A percentile compares a stretch with the other conserved stretches of the same genome.
These are phyloP conservation scores for Cydia amplana DNA, from an alignment of 1,140 invertebrate genomes.

Conservation along the genomic window DNA sequence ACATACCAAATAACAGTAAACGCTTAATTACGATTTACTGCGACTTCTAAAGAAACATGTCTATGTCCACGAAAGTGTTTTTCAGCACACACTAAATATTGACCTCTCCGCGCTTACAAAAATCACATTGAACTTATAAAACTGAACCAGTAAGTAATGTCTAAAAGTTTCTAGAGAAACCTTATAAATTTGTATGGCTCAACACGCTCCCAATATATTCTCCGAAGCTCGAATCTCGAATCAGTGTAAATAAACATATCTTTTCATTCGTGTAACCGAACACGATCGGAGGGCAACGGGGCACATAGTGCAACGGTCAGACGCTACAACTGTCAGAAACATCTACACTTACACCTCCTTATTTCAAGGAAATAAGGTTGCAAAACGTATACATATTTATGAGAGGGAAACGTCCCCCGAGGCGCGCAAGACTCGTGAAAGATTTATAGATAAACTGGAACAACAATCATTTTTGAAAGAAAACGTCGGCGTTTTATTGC, in stretches of 20 bases:
- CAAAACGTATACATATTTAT: background rate
- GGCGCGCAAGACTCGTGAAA: constrained; percentile 1
- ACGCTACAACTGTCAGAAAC: background rate
- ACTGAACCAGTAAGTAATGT: background rate
- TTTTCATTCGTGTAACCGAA: constrained; percentile 14
- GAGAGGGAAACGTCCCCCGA: background rate
- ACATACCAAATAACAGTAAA: too few relatives aligned
- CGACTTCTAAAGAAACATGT: too few relatives aligned
- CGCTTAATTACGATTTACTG: too few relatives aligned
- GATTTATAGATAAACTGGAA: constrained; percentile 3
- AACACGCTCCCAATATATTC: background rate
- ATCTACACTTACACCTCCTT: background rate
- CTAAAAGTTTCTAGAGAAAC: constrained; percentile 9
- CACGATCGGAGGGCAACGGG: constrained; percentile 8
- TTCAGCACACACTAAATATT: too few relatives aligned
- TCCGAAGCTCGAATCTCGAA: background rate
- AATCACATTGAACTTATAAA: background rate
- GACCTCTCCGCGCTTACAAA: too few relatives aligned
- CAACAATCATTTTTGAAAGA: background rate
- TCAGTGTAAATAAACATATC: constrained; percentile 16
- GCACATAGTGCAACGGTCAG: constrained; percentile 3
- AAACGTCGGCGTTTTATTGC: background rate
- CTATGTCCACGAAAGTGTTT: too few relatives aligned
- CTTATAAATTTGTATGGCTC: constrained; percentile 8
- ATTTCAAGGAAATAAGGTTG: background rate